Evolutionary conservation across 2,797 vertebrate species (phyloP), one percentile per base, ranked within the genome.

Genomic region (Melanotaenia parkinsoni): DNA sequence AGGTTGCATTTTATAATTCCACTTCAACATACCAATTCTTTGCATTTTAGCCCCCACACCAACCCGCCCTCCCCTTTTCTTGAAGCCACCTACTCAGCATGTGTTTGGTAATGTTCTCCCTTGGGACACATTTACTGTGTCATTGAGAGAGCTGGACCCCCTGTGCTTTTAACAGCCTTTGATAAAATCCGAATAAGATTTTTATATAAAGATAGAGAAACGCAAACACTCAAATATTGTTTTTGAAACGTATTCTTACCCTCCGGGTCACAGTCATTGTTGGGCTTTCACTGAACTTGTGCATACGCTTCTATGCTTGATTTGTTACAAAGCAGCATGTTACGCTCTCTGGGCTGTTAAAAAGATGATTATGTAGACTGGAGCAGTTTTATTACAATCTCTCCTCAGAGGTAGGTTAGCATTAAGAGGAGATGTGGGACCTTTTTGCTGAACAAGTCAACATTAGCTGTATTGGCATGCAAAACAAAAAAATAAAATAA

Each of bases 401-500:
- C 43, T 74, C 69, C 82, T 38, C 40, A 16, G 37, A 64, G 77
- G 54, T 70, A 33, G 56, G 20, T 18, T 74, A 82, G 80, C 67
- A 59, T 80, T 82, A 74, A 78, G 70, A 72, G 76, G 67, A 88
- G 83, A 67, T 81, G 79, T 65, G 66, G 59, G 54, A 26, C 73
- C 81, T 77, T 62, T 75, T 83, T 80, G 58, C 87, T 77, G 75
- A 72, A 70, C 76, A 72, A 80, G 63, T 87, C 86, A 79, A 69
- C 70, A 80, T 13, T 60, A 62, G 5, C 53, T 26, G 53, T 56
- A 13, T 56, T 56, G 28, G 53, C 53, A 56, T 28, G 13, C 24
- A 28, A 28, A 56, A 14, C 24, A 56, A 56, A 1, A 4, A 26
- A 14, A 11, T 3, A 37, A 14, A 14, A 13, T 13, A 6, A 9